Evolutionary conservation across 2,888 invertebrate genomes (phyloP).

Genomic region (Drosophila birchii): DNA sequence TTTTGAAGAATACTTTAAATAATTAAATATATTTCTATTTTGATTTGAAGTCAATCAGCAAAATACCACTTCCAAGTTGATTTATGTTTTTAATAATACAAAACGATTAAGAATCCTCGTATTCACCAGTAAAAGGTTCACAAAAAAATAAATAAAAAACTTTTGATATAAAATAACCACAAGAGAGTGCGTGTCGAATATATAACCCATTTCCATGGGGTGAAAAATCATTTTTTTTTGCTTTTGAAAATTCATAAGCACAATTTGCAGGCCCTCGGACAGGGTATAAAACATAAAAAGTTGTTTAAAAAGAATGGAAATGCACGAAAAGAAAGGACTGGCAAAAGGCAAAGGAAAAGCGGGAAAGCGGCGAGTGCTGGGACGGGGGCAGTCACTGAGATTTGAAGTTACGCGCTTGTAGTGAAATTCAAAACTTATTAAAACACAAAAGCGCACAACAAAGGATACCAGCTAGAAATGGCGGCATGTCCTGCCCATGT

Average conservation of each 20-base stretch:
- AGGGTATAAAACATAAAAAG: constrained; percentile 17
- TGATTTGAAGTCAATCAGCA: no score
- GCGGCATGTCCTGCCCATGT: constrained; percentile 48
- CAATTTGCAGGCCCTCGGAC: constrained; percentile 14
- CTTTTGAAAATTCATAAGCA: constrained; percentile 17
- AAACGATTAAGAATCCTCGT: not conserved
- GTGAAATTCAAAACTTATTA: constrained; percentile 71
- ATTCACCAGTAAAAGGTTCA: not conserved
- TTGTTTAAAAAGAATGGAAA: constrained; percentile 27
- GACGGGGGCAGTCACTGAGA: constrained; percentile 11
- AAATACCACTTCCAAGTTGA: no score
- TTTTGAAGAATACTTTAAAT: no score
- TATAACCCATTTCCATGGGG: constrained; percentile 5
- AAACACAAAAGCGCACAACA: constrained; percentile 63
- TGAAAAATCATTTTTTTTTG: constrained; percentile 4
- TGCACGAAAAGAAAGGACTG: constrained; percentile 29
- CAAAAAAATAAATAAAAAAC: not conserved
- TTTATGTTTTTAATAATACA: not conserved
- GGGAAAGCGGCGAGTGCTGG: constrained; percentile 3
- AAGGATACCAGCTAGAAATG: constrained; percentile 53
- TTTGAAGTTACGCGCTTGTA: constrained; percentile 61
- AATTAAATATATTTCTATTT: no score
- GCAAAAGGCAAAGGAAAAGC: constrained; percentile 27
- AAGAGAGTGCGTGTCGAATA: not conserved
- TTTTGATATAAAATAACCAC: not conserved